phyloP scores from a whole-genome alignment of 2,888 invertebrate genomes.

The Cataglyphis livida region DNA sequence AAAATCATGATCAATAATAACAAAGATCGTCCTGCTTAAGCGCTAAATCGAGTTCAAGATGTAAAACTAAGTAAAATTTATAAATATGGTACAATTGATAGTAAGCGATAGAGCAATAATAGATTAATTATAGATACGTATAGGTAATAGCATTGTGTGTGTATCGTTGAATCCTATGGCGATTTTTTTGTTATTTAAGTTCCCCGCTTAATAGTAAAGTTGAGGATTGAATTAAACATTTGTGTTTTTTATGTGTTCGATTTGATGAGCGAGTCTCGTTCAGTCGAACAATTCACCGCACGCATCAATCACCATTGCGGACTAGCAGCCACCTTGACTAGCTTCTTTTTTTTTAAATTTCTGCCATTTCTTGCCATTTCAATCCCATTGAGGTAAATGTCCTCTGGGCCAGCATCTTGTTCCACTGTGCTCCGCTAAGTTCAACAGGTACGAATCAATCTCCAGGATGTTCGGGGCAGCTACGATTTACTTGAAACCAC shows the following conservation, averaged over 20 bases:
- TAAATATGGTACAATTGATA: slow-evolving; percentile 84
- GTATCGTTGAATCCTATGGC: slow-evolving; percentile 84
- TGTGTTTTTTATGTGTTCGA: slow-evolving; percentile 76
- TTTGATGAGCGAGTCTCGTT: slow-evolving; percentile 78
- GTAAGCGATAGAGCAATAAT: slow-evolving; percentile 84
- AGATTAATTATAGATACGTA: slow-evolving; percentile 84
- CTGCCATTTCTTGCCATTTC: slow-evolving; percentile 63
- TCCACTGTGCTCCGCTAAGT: slow-evolving; percentile 77
- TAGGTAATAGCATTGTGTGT: slow-evolving; percentile 82
- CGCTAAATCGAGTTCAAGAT: slow-evolving; percentile 80
- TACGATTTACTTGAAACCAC: slow-evolving; percentile 99
- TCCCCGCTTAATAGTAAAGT: slow-evolving; percentile 77
- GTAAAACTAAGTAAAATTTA: slow-evolving; percentile 84
- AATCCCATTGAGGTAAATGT: slow-evolving; percentile 74
- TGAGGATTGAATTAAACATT: slow-evolving; percentile 78
- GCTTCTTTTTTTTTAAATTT: slow-evolving; percentile 76
- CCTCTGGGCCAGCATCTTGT: slow-evolving; percentile 77
- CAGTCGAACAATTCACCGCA: slow-evolving; percentile 78
- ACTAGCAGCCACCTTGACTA: slow-evolving; percentile 86
- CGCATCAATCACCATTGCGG: slow-evolving; percentile 82
- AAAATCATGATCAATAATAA: slow-evolving; percentile 68
- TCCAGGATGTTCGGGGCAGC: slow-evolving; percentile 99
- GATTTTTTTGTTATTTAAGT: slow-evolving; percentile 76
- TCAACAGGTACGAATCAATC: slow-evolving; percentile 88
- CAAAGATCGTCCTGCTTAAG: slow-evolving; percentile 75